Conservation (phyloP, 2,888 invertebrate species). For the Pyrochroa serraticornis region DNA sequence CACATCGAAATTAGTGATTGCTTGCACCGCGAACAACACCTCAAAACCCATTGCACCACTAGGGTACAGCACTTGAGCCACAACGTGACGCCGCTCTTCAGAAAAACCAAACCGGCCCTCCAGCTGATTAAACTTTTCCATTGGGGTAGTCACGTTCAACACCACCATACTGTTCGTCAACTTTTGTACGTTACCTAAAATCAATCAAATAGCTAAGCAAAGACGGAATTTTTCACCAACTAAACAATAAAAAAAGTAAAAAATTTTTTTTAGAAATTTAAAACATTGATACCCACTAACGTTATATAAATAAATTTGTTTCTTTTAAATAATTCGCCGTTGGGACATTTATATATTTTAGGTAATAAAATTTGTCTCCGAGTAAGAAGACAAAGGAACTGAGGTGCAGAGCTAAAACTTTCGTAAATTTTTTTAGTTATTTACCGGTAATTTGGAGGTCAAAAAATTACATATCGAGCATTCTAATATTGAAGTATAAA, state of each 20-base stretch:
- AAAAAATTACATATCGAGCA: too few species aligned
- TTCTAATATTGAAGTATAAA: too few species aligned
- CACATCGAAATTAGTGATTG: conserved; percentile 73
- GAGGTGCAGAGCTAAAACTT: too few species aligned
- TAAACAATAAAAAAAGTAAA: not conserved
- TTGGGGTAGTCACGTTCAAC: conserved; percentile 77
- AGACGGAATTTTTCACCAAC: not conserved
- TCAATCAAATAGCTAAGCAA: not conserved
- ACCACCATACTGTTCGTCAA: conserved; percentile 77
- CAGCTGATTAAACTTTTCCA: conserved; percentile 69
- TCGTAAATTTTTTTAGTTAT: too few species aligned
- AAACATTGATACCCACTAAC: too few species aligned
- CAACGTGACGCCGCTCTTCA: conserved; percentile 71
- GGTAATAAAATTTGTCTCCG: too few species aligned
- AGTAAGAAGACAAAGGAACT: too few species aligned
- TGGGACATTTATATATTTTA: too few species aligned
- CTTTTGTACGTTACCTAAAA: conserved; percentile 69
- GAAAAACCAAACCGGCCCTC: conserved; percentile 75
- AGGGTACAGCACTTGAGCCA: conserved; percentile 74
- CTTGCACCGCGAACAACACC: conserved; percentile 66
- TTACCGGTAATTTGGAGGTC: too few species aligned
- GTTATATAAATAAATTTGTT: too few species aligned
- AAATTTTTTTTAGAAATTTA: too few species aligned
- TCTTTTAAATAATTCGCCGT: too few species aligned
- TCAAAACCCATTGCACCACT: conserved; percentile 74